Evolutionary conservation across 1,140 invertebrate species (phyloP), one percentile per base, ranked within the genome.

Genomic region (Bicyclus anynana): DNA sequence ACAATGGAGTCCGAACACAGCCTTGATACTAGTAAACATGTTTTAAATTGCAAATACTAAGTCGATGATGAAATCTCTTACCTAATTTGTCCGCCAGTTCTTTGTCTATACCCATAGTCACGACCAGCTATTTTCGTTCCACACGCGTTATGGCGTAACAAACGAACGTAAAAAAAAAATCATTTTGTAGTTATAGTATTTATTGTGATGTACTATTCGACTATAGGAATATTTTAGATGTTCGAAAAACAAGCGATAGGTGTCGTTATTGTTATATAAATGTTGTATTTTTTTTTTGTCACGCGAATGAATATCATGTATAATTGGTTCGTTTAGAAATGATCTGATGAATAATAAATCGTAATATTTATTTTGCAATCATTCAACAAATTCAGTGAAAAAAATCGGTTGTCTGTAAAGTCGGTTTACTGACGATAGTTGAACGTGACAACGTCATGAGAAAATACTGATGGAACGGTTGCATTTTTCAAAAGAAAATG

Each of bases 191-290:
- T 67, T 70, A 70, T 80, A 80, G 67, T 80, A 80, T 80, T 83
- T 80, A 83, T 83, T 80, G 72, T 80, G 69, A 77, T 77, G 68
- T 74, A 78, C 65, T 77, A 73, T 78, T 64, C 64, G 55, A 61
- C 57, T 74, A 56, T 69, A 71, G 65, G 46, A 63, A 72, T 66
- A 63, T 67, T 68, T 61, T 72, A 74, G 72, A 69, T 57, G 65
- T 72, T 72, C 57, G 40, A 65, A 65, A 38, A 29, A 2, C 68
- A 59, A 33, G 62, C 67, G 60, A 48, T 69, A 67, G 61, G 40
- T 68, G 60, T 63, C 59, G 50, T 70, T 70, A 62, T 64, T 70
- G 62, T 70, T 70, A 51, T 68, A n/a, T n/a, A n/a, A n/a, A n/a
- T n/a, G n/a, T 66, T 53, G 35, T 48, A 53, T 52, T 61, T 44